phyloP scores from a whole-genome alignment of 2,797 vertebrate species.

The Periophthalmus magnuspinnatus region DNA sequence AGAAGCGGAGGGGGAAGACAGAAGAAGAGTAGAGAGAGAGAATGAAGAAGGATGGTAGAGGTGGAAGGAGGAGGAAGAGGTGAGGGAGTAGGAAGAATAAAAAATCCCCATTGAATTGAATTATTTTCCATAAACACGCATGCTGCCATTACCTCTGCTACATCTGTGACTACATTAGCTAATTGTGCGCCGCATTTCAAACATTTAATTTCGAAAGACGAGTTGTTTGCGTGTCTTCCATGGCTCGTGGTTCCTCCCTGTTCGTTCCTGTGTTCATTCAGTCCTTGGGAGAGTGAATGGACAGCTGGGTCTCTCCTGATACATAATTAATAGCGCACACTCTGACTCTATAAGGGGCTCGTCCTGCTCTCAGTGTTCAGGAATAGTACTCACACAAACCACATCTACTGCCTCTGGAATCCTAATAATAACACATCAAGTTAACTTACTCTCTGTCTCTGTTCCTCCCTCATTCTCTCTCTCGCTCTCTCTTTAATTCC shows the following conservation, averaged over 20 bases:
- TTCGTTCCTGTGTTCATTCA: neutral
- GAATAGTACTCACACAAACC: neutral
- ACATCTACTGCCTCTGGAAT: neutral
- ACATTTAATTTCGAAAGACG: neutral
- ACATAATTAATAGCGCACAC: neutral
- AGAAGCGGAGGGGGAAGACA: too few relatives aligned
- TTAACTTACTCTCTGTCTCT: neutral
- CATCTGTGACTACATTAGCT: too few relatives aligned
- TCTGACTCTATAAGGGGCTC: neutral
- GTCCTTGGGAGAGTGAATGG: constrained; percentile 22
- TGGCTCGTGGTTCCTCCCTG: neutral
- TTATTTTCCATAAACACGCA: too few relatives aligned
- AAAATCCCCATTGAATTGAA: too few relatives aligned
- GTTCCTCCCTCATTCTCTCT: neutral
- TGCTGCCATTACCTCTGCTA: neutral
- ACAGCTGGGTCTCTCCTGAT: neutral
- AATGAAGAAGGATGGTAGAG: too few relatives aligned
- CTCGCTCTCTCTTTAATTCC: neutral
- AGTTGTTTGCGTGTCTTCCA: neutral
- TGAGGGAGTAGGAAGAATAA: too few relatives aligned
- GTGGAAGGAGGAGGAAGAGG: too few relatives aligned
- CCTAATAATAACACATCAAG: neutral
- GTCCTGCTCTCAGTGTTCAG: neutral
- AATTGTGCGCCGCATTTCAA: neutral
- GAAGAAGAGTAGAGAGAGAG: too few relatives aligned